phyloP scores from a whole-genome alignment of 2,888 invertebrate species.

The Leptopilina myrica region DNA sequence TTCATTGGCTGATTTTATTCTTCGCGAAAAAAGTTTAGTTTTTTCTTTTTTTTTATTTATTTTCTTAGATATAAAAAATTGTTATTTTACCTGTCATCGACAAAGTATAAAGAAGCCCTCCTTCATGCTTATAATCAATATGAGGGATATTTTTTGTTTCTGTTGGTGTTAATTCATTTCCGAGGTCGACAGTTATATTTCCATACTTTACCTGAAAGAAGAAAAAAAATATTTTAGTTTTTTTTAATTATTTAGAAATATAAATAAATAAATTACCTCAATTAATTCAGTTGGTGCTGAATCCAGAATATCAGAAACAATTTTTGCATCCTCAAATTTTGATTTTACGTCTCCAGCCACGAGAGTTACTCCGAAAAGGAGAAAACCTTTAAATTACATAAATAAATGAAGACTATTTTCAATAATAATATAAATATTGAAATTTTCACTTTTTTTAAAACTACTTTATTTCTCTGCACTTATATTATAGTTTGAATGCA shows the following conservation, averaged over 20 bases:
- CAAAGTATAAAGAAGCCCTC: slow-evolving; percentile 74
- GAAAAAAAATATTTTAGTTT: background rate
- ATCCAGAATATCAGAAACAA: slow-evolving; percentile 71
- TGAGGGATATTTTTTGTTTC: slow-evolving; percentile 70
- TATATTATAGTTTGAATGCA: background rate
- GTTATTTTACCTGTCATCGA: slow-evolving; percentile 69
- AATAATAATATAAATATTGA: background rate
- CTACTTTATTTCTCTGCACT: background rate
- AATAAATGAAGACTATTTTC: background rate
- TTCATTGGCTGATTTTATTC: too few species aligned
- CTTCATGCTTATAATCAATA: slow-evolving; percentile 73
- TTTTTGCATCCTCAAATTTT: slow-evolving; percentile 68
- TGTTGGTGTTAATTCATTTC: slow-evolving; percentile 71
- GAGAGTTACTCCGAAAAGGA: slow-evolving; percentile 59
- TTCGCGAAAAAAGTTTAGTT: too few species aligned
- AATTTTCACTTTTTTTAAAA: background rate
- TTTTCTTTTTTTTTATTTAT: too few species aligned
- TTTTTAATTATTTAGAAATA: too few species aligned
- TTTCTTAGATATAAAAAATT: background rate
- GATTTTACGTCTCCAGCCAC: slow-evolving; percentile 66
- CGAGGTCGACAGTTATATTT: slow-evolving; percentile 65
- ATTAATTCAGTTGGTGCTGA: slow-evolving; percentile 68
- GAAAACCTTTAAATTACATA: slow-evolving; percentile 58
- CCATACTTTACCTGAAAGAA: slow-evolving; percentile 71
- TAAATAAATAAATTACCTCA: slow-evolving; percentile 61